Percentiles rank a stretch among this genome's conserved stretches.
Conservation (phyloP, 1,140 invertebrate genomes). For the Musca vetustissima region DNA sequence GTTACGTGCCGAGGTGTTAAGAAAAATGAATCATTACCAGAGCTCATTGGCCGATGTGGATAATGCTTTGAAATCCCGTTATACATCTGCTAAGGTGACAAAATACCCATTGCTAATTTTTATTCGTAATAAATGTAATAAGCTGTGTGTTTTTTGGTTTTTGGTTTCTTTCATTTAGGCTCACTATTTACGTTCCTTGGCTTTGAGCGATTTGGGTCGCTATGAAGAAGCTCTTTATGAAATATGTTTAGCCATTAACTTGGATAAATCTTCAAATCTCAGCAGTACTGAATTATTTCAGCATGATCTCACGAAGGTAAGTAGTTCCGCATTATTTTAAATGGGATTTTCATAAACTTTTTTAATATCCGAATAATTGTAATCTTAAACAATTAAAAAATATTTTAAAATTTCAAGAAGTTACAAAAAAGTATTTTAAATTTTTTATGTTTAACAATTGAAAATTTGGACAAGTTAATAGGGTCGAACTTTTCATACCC, state of each 20-base stretch:
- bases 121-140: not conserved
- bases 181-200: conserved; percentile 67
- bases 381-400: too few species aligned
- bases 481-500: too few species aligned
- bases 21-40: conserved; percentile 64
- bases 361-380: too few species aligned
- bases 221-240: conserved; percentile 71
- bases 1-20: conserved; percentile 68
- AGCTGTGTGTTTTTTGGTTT: not conserved
- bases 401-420: too few species aligned
- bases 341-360: not conserved
- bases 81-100: conserved; percentile 73
- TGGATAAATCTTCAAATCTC: conserved; percentile 52
- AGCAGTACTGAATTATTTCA: conserved; percentile 54
- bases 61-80: conserved; percentile 65
- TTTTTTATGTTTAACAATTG: too few species aligned
- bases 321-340: not conserved
- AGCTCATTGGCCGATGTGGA: conserved; percentile 73
- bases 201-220: conserved; percentile 63
- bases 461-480: too few species aligned
- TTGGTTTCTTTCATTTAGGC: conserved; percentile 57
- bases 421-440: too few species aligned
- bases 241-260: conserved; percentile 57
- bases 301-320: conserved; percentile 55
- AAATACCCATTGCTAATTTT: not conserved